phyloP scores from a whole-genome alignment of 2,888 invertebrate species.

The Deilephila elpenor region DNA sequence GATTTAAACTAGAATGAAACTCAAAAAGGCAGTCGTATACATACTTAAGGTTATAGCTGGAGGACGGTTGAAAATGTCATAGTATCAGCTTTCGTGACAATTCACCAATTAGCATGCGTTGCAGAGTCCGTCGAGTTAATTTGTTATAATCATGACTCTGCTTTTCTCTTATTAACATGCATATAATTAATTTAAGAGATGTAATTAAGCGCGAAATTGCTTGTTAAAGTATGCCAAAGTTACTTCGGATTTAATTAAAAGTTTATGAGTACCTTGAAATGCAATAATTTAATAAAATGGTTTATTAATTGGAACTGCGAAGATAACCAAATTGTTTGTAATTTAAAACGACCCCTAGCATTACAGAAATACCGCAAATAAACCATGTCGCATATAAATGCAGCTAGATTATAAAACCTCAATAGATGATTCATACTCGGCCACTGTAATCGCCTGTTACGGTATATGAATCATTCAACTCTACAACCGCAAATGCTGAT shows the following conservation, averaged over 20 bases:
- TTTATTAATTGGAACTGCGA: no score
- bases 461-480: constrained; percentile 10
- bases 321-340: neutral
- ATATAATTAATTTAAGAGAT: neutral
- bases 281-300: no score
- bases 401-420: constrained; percentile 5
- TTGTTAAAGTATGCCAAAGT: neutral
- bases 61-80: neutral
- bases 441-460: neutral
- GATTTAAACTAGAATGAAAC: neutral
- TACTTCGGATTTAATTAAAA: no score
- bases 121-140: neutral
- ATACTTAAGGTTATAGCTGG: neutral
- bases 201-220: neutral
- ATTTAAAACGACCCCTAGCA: neutral
- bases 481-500: constrained; percentile 9
- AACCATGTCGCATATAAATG: neutral
- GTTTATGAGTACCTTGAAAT: no score
- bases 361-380: neutral
- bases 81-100: neutral
- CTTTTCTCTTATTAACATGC: constrained; percentile 3
- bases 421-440: constrained; percentile 10
- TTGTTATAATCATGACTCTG: neutral
- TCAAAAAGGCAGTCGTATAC: neutral
- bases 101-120: constrained; percentile 1